A percentile compares a stretch with the other conserved stretches of the same genome.
Conservation (phyloP, 2,888 invertebrate genomes). For the Rhorus exstirpatorius region DNA sequence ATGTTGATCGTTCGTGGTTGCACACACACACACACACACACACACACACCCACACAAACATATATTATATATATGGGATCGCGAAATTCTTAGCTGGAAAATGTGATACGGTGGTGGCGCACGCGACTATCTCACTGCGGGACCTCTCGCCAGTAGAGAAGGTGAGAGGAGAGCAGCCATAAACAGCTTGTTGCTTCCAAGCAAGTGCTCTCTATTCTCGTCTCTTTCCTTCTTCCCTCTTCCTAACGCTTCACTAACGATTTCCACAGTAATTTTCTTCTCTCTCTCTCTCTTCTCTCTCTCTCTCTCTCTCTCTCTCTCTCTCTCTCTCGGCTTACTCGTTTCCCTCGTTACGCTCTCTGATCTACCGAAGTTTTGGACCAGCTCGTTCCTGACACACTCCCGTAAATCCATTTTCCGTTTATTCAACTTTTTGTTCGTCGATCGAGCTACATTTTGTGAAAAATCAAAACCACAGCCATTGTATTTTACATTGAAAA, state of each 20-base stretch:
- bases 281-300: constrained; percentile 16
- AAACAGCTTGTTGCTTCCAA: constrained; percentile 85
- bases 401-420: background rate
- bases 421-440: background rate
- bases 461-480: too few species aligned
- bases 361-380: too few species aligned
- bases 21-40: too few species aligned
- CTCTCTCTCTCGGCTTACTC: constrained; percentile 8
- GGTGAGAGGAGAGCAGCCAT: constrained; percentile 79
- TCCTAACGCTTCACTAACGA: constrained; percentile 64
- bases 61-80: background rate
- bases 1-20: constrained; percentile 49
- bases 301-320: constrained; percentile 16
- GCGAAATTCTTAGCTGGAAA: constrained; percentile 20
- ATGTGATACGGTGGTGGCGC: constrained; percentile 59
- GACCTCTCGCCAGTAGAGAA: constrained; percentile 69
- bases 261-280: constrained; percentile 33
- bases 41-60: too few species aligned
- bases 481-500: too few species aligned
- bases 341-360: background rate
- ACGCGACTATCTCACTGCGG: constrained; percentile 64
- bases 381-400: too few species aligned
- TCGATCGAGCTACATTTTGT: too few species aligned
- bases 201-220: constrained; percentile 74
- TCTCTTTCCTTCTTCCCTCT: constrained; percentile 65